Evolutionary conservation across 2,113 vertebrate genomes (phyloP).

Genomic region (Chloroceryle aenea): DNA sequence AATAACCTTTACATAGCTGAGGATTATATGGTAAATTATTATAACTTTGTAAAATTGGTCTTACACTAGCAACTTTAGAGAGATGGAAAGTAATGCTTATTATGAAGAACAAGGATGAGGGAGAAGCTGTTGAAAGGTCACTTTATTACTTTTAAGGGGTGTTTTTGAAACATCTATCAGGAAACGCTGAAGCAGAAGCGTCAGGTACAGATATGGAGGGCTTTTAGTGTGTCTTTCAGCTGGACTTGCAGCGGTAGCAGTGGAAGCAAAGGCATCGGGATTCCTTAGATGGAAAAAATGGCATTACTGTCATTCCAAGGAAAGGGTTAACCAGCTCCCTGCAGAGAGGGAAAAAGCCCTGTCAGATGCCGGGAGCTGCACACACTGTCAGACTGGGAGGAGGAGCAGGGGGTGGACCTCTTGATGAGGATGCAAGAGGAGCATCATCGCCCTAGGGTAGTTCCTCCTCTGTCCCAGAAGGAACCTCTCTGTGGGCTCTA

Average conservation of each 20-base stretch:
- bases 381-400: background rate
- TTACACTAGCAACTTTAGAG: background rate
- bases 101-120: fast-evolving
- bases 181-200: background rate
- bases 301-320: background rate
- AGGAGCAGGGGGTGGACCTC: constrained; percentile 62
- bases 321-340: constrained; percentile 39
- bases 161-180: background rate
- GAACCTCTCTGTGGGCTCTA: background rate
- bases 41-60: background rate
- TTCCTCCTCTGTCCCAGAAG: background rate
- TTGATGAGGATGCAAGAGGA: background rate
- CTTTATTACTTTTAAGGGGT: background rate
- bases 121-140: background rate
- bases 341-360: background rate
- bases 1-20: background rate
- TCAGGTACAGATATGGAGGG: fast-evolving
- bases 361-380: background rate
- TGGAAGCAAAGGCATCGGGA: background rate
- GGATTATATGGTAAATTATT: background rate
- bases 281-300: background rate
- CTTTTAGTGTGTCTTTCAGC: background rate
- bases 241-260: no score
- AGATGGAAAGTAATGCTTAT: background rate
- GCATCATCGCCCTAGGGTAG: background rate